Percentiles rank a stretch among this genome's conserved stretches.
Conservation (phyloP, 2,888 invertebrate species). For the Synergus umbraculus region DNA sequence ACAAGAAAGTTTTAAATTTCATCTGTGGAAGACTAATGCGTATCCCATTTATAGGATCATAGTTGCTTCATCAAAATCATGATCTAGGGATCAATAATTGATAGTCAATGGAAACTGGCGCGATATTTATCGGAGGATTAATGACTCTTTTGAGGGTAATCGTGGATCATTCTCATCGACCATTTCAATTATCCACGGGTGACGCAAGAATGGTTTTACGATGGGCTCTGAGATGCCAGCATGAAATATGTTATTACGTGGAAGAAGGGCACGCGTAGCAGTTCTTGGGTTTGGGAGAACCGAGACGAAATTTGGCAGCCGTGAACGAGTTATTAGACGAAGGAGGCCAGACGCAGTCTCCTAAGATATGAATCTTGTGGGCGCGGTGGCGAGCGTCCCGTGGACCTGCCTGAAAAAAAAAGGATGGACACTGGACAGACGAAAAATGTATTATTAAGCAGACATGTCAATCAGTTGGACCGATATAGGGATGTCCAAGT, state of each 20-base stretch:
- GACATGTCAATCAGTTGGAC: constrained; percentile 39
- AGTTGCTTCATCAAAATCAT: no score
- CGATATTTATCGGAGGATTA: constrained; percentile 10
- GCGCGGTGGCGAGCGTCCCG: constrained; percentile 5
- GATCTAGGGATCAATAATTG: background rate
- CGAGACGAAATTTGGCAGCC: constrained; percentile 55
- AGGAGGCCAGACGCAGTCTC: constrained; percentile 8
- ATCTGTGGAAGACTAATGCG: background rate
- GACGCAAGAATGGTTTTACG: constrained; percentile 26
- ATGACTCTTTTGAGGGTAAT: background rate
- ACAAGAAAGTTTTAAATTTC: background rate
- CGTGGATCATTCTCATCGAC: background rate
- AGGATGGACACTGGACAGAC: constrained; percentile 24
- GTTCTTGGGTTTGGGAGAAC: constrained; percentile 23
- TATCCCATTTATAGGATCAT: background rate
- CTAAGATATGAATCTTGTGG: constrained; percentile 39
- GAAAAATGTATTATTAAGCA: constrained; percentile 36
- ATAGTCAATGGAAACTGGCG: constrained; percentile 13
- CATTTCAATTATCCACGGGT: constrained; percentile 15
- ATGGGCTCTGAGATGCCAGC: constrained; percentile 4
- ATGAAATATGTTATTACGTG: constrained; percentile 34
- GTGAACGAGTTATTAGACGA: constrained; percentile 54
- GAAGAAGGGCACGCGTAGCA: constrained; percentile 29
- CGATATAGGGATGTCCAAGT: constrained; percentile 4
- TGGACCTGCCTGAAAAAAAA: background rate